Base-by-base conservation (phyloP, 2,113 vertebrate genomes). In the Oncorhynchus mykiss region DNA sequence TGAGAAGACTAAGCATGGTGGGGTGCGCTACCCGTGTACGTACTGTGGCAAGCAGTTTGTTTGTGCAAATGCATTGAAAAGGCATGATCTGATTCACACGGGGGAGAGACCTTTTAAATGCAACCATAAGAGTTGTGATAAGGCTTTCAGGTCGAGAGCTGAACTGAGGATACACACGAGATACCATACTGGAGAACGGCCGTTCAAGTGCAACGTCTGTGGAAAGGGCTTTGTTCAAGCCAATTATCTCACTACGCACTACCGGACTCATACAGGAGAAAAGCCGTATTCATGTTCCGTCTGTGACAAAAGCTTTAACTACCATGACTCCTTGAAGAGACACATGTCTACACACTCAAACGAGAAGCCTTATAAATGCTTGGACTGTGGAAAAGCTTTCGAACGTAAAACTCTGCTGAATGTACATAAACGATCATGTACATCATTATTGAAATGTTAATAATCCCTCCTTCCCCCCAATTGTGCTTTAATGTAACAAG, bases 11-110 rank as follows among this genome's bases (percentile, higher is more conserved):
- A 88, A 90, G 20, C 91, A 92, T 87, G 91, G 90, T 67, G 91
- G 90, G 8, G 68, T 91, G 77, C 85, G 87, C 0, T 90, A 90
- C 75, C 91, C 91, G 0, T 92, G 91, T 0, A 86, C 88, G 75
- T 85, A 90, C 79, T 92, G 91, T 2, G 91, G 91, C 1, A 92
- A 92, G 74, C 90, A 90, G 2, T 92, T 92, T 78, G 90, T 90
- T 1, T 88, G 89, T 2, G 90, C 91, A 78, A 88, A 90, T 20
- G 88, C 91, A 0, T n/a, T 92, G 54, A 90, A 89, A 34, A 79
- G 91, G 31, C 91, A 92, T 27, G 89, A 85, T 9, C 27, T 92
- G 85, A 92, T 92, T 24, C 91, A 91, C 73, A 92, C 91, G 0
- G 91, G 91, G 0, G 91, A 92, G 25, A 67, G 90, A 80, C 91